Evolutionary conservation across 2,113 vertebrate genomes (phyloP).

Genomic region (Dendropsophus ebraccatus): DNA sequence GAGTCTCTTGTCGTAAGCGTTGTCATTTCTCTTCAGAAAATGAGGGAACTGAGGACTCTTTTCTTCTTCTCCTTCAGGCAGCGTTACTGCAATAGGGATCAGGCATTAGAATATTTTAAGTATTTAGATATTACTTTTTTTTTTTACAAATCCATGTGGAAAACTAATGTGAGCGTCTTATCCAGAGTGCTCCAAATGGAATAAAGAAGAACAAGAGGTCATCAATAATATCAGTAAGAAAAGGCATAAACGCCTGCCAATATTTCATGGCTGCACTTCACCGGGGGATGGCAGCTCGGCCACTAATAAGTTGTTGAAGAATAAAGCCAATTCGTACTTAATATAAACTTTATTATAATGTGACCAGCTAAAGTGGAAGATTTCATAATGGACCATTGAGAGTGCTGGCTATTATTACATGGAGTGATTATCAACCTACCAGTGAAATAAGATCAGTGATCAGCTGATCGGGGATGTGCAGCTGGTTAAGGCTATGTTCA

Average conservation of each 20-base stretch:
- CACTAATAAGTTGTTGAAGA: no score
- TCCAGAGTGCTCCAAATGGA: background rate
- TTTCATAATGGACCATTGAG: background rate
- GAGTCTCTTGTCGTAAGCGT: background rate
- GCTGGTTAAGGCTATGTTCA: no score
- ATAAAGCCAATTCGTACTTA: no score
- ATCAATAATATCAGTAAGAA: background rate
- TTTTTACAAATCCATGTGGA: background rate
- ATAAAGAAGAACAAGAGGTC: background rate
- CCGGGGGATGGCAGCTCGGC: no score
- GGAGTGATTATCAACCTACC: no score
- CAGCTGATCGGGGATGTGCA: no score
- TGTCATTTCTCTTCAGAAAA: background rate
- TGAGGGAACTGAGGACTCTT: background rate
- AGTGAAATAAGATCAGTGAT: no score
- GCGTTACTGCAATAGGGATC: background rate
- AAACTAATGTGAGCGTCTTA: background rate
- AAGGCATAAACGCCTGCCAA: background rate
- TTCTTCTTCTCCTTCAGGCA: background rate
- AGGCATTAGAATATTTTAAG: background rate
- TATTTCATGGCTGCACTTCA: background rate
- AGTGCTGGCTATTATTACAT: no score
- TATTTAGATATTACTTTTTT: background rate
- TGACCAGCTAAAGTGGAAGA: background rate
- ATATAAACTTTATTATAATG: background rate